Evolutionary conservation across 92 coral and sea anemone species (phyloP).

Genomic region (Zoanthus sociatus): DNA sequence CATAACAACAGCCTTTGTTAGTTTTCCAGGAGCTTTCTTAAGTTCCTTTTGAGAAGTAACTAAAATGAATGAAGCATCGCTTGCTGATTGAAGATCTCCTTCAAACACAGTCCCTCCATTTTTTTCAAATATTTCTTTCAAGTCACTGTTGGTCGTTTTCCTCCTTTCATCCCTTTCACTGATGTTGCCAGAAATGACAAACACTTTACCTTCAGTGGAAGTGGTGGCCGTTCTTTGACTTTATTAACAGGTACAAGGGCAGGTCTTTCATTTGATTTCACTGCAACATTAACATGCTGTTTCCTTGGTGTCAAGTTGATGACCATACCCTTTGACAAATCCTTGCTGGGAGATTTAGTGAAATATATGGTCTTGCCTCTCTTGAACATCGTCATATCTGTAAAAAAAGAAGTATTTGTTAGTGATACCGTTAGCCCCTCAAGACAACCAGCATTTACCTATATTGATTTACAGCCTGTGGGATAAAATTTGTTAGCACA

Average conservation of each 20-base stretch:
- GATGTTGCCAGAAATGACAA: conserved; percentile 53
- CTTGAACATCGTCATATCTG: conserved; percentile 1
- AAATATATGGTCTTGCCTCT: conserved; percentile 31
- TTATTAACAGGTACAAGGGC: conserved; percentile 29
- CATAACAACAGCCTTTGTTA: conserved; percentile 30
- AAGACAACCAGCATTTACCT: background rate
- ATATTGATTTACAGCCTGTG: background rate
- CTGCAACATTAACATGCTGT: conserved; percentile 55
- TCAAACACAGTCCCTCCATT: conserved; percentile 51
- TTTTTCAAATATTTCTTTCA: conserved; percentile 24
- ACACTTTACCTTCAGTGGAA: conserved; percentile 53
- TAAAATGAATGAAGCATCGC: conserved; percentile 41
- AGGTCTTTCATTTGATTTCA: conserved; percentile 52
- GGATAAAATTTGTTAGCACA: no score
- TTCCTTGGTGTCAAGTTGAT: conserved; percentile 55
- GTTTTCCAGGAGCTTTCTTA: conserved; percentile 28
- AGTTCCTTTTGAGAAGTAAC: conserved; percentile 52
- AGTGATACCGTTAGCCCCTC: background rate
- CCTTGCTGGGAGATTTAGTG: background rate
- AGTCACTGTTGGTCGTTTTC: conserved; percentile 32
- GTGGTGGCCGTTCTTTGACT: conserved; percentile 59
- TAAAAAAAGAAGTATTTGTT: background rate
- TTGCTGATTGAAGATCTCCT: conserved; percentile 47
- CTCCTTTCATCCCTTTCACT: conserved; percentile 53
- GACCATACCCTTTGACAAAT: conserved; percentile 55